These are phyloP conservation scores for Tinea pellionella DNA, from an alignment of 2,888 invertebrate species.

Conservation along the genomic window DNA sequence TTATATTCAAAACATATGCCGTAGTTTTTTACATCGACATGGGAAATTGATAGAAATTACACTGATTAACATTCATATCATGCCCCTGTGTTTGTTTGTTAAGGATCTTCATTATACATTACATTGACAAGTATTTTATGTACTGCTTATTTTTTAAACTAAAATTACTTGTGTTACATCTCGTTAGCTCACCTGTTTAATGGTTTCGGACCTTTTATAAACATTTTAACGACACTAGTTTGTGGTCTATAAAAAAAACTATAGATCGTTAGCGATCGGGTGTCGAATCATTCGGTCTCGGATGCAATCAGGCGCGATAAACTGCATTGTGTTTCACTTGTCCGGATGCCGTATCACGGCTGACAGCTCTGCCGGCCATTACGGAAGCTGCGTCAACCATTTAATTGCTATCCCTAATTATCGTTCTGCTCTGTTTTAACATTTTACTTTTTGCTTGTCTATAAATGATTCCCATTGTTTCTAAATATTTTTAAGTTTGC, in stretches of 20 bases:
- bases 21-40: conserved; percentile 41
- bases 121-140: background rate
- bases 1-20: conserved; percentile 67
- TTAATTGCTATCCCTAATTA: conserved; percentile 33
- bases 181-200: background rate
- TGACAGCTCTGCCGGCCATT: conserved; percentile 19
- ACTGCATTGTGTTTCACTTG: conserved; percentile 26
- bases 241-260: conserved; percentile 14
- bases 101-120: background rate
- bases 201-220: background rate
- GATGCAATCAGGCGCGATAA: conserved; percentile 20
- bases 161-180: background rate
- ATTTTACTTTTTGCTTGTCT: too few relatives aligned
- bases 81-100: background rate
- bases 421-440: background rate
- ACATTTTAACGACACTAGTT: background rate
- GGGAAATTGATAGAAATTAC: conserved; percentile 59
- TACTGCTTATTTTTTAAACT: background rate
- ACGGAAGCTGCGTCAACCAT: conserved; percentile 42
- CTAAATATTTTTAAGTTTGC: too few relatives aligned
- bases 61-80: conserved; percentile 47
- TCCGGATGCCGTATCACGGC: conserved; percentile 34
- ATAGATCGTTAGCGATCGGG: conserved; percentile 28
- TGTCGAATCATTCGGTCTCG: conserved; percentile 28
- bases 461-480: too few relatives aligned